Conservation (phyloP, 2,113 vertebrate genomes). For the Cyanoramphus novaezelandiae region DNA sequence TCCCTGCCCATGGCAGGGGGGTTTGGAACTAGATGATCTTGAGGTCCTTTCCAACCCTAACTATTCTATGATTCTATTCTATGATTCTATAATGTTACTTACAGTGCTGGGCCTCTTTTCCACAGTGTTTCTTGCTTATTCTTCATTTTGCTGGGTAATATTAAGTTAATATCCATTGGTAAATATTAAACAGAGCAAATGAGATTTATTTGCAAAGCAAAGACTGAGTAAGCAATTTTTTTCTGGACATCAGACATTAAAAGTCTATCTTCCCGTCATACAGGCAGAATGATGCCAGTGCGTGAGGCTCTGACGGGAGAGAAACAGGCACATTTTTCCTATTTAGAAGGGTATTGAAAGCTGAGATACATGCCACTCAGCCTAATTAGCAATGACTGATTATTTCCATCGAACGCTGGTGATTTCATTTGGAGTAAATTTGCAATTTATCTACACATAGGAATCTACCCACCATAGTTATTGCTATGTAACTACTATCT, state of each 20-base stretch:
- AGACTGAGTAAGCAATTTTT: background rate
- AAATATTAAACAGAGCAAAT: constrained; percentile 66
- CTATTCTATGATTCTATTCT: too few species aligned
- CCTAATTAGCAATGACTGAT: constrained; percentile 8
- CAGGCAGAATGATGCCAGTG: background rate
- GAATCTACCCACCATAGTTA: background rate
- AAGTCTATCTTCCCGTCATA: background rate
- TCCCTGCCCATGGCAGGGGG: too few species aligned
- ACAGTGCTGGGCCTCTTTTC: background rate
- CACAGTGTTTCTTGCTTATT: background rate
- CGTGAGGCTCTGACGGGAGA: background rate
- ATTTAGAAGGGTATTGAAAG: background rate
- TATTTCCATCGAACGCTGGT: background rate
- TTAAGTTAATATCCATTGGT: background rate
- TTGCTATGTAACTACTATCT: background rate
- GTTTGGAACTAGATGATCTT: too few species aligned
- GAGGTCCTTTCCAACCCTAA: too few species aligned
- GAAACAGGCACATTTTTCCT: background rate
- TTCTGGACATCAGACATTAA: background rate
- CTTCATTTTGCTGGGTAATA: background rate
- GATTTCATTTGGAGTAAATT: background rate
- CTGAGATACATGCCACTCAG: background rate
- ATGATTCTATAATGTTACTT: background rate
- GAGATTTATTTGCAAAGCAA: constrained; percentile 21
- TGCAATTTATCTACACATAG: background rate